Base-by-base conservation (phyloP, 2,888 invertebrate species). In the Ennomos erosarius region DNA sequence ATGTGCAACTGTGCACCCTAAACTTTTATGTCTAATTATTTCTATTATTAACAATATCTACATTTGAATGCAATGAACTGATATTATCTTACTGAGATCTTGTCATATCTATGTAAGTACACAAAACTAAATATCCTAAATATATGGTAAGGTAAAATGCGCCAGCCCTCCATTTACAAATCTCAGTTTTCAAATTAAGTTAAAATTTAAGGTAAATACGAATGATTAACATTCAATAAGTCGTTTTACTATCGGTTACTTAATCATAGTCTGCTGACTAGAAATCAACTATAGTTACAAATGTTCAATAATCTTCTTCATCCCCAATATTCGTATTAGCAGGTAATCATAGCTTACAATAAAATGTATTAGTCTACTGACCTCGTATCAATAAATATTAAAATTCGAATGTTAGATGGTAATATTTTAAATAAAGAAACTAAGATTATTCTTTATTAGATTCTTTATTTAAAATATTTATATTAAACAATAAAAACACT, bases 301-400 rank as follows among this genome's bases (percentile, higher is more conserved):
- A 59, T 66, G 59, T 75, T 76, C 74, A 74, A 73, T 76, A 78
- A 78, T 74, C 68, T 69, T 78, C 76, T 76, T 78, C 73, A 81
- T 84, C 84, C 83, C 82, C 84, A 84, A 77, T 73, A 75, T 72
- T 78, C 78, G 76, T 77, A 78, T 74, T 77, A 77, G 26, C 26
- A 26, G 76, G 79, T 76, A 71, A 74, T 71, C 72, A 74, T 76
- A 81, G 78, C 77, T 81, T 85, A 86, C 73, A 77, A 75, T 78
- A 81, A 80, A 79, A 78, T 70, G 73, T 79, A 75, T 79, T 86
- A 85, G 52, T 73, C 84, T 89, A 90, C 89, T 91, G 90, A 90
- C 90, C 90, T 85, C 85, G 82, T 88, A 87, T 87, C 81, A 87
- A 90, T 88, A 89, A 88, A 88, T 88, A 88, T 85, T 85, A 84